Evolutionary conservation across 2,113 vertebrate species (phyloP), one percentile per base, ranked within the genome.

Genomic region (Clarias batrachus): DNA sequence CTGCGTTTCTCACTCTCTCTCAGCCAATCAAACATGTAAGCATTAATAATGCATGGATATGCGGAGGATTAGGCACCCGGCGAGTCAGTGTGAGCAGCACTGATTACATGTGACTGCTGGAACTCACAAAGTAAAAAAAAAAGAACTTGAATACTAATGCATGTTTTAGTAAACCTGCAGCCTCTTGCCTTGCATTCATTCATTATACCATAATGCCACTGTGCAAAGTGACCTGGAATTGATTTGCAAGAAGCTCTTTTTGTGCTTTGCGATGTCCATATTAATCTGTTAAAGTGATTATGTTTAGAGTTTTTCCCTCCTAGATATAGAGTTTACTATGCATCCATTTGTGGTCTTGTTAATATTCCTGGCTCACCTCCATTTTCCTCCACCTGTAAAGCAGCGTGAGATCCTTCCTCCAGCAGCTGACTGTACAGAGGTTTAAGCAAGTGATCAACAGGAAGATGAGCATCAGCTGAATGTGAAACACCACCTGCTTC

Each of bases 11-110:
- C 21, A 16, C 37, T 78, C 37, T 37, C 54, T 48, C 23, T 57
- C 2, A 11, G 57, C 41, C 63, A 85, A 81, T 87, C 66, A 33
- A 63, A 87, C 70, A 85, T 54, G 76, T 77, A 86, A 81, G 82
- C 76, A 81, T 90, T 85, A 91, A 88, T 90, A 90, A 90, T 90
- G 85, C 83, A 90, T 88, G 86, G 56, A 79, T 88, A 87, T 74
- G 71, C 80, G 74, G 48, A 25, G 59, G 87, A 89, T 85, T 77
- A 83, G 86, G 80, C 37, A 81, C 79, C 41, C 77, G 48, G 85
- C 60, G 60, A 77, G 85, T 90, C 88, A 81, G 52, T 60, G 80
- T 76, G 80, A 66, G 62, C 83, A 77, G 73, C 71, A 71, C 80
- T 88, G 88, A 90, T 90, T 88, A 71, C 73, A 85, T 86, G 63